A percentile compares a stretch with the other conserved stretches of the same genome.
phyloP scores from a whole-genome alignment of 2,888 invertebrate species.

The Drosophila algonquin region DNA sequence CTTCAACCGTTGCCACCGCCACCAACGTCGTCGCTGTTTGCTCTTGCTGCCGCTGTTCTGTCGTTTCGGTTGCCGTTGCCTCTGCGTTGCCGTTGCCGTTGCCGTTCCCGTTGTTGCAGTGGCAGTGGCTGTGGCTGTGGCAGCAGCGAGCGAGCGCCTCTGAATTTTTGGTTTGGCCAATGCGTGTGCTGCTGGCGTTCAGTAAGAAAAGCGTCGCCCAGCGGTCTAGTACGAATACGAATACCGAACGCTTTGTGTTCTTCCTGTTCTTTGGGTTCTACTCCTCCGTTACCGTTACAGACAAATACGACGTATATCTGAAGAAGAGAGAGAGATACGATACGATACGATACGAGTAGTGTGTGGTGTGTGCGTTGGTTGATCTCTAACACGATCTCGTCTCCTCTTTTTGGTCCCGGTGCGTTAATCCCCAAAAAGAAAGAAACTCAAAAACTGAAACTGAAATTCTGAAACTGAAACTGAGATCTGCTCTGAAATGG shows the following conservation, averaged over 20 bases:
- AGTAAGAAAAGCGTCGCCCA: slow-evolving; percentile 85
- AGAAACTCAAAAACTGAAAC: neutral
- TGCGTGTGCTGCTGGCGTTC: slow-evolving; percentile 80
- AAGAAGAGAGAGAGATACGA: slow-evolving; percentile 7
- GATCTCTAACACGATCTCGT: neutral
- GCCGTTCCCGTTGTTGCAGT: slow-evolving; percentile 43
- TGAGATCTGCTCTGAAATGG: slow-evolving; percentile 17
- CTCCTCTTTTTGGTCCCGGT: neutral
- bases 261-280: slow-evolving; percentile 67
- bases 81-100: slow-evolving; percentile 35
- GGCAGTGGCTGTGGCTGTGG: slow-evolving; percentile 45
- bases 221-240: slow-evolving; percentile 84
- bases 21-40: slow-evolving; percentile 38
- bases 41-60: slow-evolving; percentile 17
- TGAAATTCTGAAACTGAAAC: neutral
- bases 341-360: neutral
- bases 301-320: slow-evolving; percentile 31
- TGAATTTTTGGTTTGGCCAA: slow-evolving; percentile 74
- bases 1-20: slow-evolving; percentile 12
- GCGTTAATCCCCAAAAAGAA: neutral
- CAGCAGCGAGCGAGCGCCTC: slow-evolving; percentile 48
- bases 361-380: slow-evolving; percentile 45
- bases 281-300: slow-evolving; percentile 27
- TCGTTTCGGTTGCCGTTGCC: slow-evolving; percentile 43
- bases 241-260: slow-evolving; percentile 83